Evolutionary conservation across 2,797 vertebrate genomes (phyloP).

Genomic region (Iguana delicatissima): DNA sequence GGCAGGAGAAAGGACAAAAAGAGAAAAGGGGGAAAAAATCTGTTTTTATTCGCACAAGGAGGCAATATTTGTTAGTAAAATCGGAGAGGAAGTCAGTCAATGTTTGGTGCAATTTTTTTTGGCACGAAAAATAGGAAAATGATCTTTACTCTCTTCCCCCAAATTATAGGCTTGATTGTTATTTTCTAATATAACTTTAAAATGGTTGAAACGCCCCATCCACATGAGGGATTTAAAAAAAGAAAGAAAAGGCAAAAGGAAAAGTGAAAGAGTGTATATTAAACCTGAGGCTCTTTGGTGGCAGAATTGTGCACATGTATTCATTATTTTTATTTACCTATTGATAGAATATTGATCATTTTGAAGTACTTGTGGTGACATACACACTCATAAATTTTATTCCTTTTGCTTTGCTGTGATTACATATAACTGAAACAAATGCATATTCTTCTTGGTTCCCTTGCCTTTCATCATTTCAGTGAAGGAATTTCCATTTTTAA

Average conservation of each 20-base stretch:
- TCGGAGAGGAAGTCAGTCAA: too few species aligned
- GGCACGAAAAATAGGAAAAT: not conserved
- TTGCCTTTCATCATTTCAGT: too few species aligned
- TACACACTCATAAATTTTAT: too few species aligned
- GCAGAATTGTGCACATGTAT: too few species aligned
- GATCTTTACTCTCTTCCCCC: not conserved
- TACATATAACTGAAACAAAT: not conserved
- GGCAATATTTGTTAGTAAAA: not conserved
- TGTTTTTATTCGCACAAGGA: not conserved
- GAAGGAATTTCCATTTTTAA: too few species aligned
- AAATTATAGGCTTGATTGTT: not conserved
- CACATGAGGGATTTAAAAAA: too few species aligned
- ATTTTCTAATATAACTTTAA: not conserved
- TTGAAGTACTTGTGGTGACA: not conserved
- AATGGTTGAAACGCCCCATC: not conserved
- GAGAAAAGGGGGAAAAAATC: not conserved
- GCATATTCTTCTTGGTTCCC: not conserved
- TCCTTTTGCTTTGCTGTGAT: not conserved
- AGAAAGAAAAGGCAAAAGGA: too few species aligned
- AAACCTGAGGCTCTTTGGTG: not conserved
- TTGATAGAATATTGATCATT: not conserved
- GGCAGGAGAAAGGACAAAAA: not conserved
- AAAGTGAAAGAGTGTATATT: too few species aligned
- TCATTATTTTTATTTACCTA: not conserved
- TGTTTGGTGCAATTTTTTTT: not conserved